phyloP scores from a whole-genome alignment of 2,888 invertebrate species.

The Diarsia rubi region DNA sequence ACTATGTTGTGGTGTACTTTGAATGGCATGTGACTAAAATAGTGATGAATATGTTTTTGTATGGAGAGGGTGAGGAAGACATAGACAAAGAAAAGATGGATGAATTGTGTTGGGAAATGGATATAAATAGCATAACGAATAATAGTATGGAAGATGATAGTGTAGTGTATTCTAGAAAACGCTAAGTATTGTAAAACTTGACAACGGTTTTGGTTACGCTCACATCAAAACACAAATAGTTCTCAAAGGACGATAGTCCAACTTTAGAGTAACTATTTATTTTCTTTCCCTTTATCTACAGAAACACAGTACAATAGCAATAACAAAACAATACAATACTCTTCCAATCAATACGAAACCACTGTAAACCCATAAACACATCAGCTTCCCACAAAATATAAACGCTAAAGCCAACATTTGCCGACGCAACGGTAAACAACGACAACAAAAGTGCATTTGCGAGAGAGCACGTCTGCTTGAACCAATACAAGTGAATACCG shows the following conservation, averaged over 20 bases:
- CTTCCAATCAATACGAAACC: slow-evolving; percentile 45
- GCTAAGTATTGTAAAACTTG: neutral
- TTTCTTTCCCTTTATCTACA: neutral
- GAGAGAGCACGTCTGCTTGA: slow-evolving; percentile 65
- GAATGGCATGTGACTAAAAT: no score
- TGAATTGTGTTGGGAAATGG: no score
- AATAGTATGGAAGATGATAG: no score
- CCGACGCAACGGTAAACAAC: slow-evolving; percentile 72
- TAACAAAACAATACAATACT: slow-evolving; percentile 24
- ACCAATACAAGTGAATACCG: slow-evolving; percentile 68
- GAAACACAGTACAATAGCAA: neutral
- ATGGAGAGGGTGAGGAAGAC: no score
- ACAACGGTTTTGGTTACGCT: neutral
- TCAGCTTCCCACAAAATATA: slow-evolving; percentile 59
- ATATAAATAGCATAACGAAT: no score
- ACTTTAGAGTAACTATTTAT: neutral
- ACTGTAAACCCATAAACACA: slow-evolving; percentile 62
- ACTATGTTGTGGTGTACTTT: neutral
- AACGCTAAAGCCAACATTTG: slow-evolving; percentile 65
- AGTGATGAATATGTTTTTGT: no score
- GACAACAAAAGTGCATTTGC: slow-evolving; percentile 76
- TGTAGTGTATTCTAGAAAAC: no score
- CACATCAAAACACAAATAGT: neutral
- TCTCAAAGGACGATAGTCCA: neutral
- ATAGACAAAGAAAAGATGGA: no score